Evolutionary conservation across 2,113 vertebrate genomes (phyloP).

Genomic region (Megaceryle torquata): DNA sequence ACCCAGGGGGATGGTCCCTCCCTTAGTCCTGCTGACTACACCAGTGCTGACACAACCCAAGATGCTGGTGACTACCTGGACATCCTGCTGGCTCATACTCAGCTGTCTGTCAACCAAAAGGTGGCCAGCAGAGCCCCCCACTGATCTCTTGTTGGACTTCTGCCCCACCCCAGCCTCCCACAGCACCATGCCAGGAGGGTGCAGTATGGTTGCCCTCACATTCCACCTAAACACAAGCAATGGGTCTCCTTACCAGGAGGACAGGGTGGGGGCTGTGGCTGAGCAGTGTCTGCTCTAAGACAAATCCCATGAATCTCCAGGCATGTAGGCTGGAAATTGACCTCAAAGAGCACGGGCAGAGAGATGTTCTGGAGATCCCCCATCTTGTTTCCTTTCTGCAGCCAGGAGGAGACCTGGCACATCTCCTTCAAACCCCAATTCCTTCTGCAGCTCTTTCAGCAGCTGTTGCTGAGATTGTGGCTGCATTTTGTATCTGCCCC

Average conservation of each 20-base stretch:
- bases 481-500: accelerated
- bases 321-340: neutral
- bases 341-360: neutral
- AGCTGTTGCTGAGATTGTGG: neutral
- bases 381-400: neutral
- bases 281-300: neutral
- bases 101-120: accelerated
- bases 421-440: neutral
- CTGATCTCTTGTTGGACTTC: neutral
- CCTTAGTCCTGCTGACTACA: too few relatives aligned
- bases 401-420: neutral
- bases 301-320: neutral
- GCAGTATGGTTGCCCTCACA: accelerated
- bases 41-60: too few relatives aligned
- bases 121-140: neutral
- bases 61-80: too few relatives aligned
- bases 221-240: neutral
- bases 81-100: neutral
- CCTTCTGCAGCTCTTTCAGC: neutral
- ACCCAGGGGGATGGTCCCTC: too few relatives aligned
- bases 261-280: neutral
- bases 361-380: neutral
- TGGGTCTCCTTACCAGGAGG: neutral
- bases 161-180: neutral
- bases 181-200: neutral